Evolutionary conservation across 2,113 vertebrate genomes (phyloP).

Genomic region (Etheostoma cragini): DNA sequence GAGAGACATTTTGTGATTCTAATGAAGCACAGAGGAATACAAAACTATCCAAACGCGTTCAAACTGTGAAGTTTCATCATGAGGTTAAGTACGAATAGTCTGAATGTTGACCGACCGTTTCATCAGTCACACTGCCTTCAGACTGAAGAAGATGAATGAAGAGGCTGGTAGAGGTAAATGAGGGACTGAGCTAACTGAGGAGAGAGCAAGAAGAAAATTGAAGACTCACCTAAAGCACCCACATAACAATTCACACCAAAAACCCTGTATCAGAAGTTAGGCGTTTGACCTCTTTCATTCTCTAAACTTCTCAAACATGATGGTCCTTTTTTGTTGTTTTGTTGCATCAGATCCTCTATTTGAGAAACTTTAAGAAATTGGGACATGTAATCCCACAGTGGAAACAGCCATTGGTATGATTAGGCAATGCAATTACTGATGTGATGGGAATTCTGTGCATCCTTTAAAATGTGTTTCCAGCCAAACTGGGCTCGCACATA

Average conservation of each 20-base stretch:
- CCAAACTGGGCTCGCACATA: constrained; percentile 49
- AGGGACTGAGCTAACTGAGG: constrained; percentile 3
- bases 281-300: not conserved
- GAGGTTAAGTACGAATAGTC: constrained; percentile 21
- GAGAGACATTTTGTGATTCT: constrained; percentile 52
- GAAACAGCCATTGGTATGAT: constrained; percentile 43
- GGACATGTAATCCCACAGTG: constrained; percentile 23
- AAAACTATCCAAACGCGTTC: constrained; percentile 36
- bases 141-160: constrained; percentile 16
- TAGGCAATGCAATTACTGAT: constrained; percentile 32
- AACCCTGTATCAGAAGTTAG: not conserved
- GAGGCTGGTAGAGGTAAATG: constrained; percentile 4
- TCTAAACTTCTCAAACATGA: not conserved
- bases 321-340: not conserved
- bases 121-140: constrained; percentile 20
- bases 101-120: constrained; percentile 36
- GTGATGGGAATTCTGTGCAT: constrained; percentile 28
- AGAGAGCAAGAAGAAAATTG: not conserved
- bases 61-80: constrained; percentile 43
- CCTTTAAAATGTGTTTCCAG: constrained; percentile 47
- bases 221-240: not conserved
- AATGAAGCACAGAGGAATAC: constrained; percentile 49
- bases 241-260: not conserved
- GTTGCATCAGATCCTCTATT: not conserved
- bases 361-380: constrained; percentile 15